phyloP scores from a whole-genome alignment of 2,113 vertebrate genomes.

The Coryphaenoides rupestris region DNA sequence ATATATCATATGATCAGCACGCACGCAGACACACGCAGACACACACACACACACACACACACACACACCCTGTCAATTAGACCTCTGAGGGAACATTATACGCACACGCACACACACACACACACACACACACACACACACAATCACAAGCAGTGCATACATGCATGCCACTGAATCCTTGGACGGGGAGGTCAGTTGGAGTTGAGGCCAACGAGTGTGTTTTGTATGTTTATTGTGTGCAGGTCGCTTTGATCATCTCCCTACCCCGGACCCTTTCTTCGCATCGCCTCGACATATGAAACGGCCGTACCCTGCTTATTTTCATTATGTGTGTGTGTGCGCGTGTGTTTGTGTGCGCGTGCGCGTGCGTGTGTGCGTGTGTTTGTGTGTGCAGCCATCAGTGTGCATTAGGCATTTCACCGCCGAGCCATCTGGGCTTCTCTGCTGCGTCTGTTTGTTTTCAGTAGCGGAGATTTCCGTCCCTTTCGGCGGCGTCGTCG shows the following conservation, averaged over 20 bases:
- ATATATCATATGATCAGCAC: conserved; percentile 48
- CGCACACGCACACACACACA: conserved; percentile 27
- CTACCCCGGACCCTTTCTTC: conserved; percentile 14
- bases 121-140: conserved; percentile 11
- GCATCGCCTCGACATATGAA: conserved; percentile 38
- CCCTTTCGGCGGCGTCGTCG: no score
- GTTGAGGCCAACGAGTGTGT: conserved; percentile 29
- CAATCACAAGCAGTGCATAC: neutral
- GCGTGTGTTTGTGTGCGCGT: conserved; percentile 41
- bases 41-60: conserved; percentile 11
- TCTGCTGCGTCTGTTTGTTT: neutral
- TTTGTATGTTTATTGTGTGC: conserved; percentile 37
- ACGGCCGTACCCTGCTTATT: conserved; percentile 12
- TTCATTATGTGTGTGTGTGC: conserved; percentile 23
- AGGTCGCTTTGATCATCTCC: conserved; percentile 48
- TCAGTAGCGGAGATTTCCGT: neutral
- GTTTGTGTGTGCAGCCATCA: conserved; percentile 50
- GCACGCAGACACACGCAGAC: conserved; percentile 5
- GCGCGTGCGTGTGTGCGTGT: conserved; percentile 32
- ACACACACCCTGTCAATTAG: conserved; percentile 17
- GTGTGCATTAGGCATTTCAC: conserved; percentile 56
- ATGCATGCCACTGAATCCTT: conserved; percentile 21
- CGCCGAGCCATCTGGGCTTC: neutral
- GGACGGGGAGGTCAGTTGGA: conserved; percentile 41
- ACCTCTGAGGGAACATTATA: conserved; percentile 5